Evolutionary conservation across 2,113 vertebrate species (phyloP).

Genomic region (Poeciliopsis occidentalis): DNA sequence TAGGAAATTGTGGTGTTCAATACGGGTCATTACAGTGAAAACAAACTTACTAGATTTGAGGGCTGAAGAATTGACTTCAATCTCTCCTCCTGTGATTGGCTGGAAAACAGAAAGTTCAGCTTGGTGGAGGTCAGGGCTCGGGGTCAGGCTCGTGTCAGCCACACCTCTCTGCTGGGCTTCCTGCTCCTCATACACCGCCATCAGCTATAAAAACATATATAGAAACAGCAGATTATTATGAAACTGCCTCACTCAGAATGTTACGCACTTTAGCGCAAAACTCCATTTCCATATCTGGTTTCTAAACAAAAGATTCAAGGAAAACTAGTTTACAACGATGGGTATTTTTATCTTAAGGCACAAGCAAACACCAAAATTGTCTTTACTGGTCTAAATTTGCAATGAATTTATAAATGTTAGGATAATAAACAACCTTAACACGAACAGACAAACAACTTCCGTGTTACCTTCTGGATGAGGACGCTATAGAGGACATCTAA

Average conservation of each 20-base stretch:
- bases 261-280: not conserved
- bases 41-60: slow-evolving; percentile 87
- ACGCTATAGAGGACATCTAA: slow-evolving; percentile 78
- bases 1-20: not conserved
- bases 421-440: no score
- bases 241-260: not conserved
- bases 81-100: slow-evolving; percentile 90
- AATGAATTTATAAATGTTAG: not conserved
- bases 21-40: not conserved
- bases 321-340: not conserved
- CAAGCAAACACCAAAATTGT: not conserved
- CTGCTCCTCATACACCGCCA: slow-evolving; percentile 95
- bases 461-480: slow-evolving; percentile 79
- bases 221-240: slow-evolving; percentile 6
- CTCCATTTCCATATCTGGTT: not conserved
- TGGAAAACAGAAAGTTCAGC: slow-evolving; percentile 89
- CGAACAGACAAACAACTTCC: not conserved
- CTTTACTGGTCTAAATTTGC: not conserved
- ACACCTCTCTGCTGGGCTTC: slow-evolving; percentile 83
- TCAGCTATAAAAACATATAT: slow-evolving; percentile 80
- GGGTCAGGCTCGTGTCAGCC: slow-evolving; percentile 63
- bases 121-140: slow-evolving; percentile 88
- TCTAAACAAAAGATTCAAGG: not conserved
- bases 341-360: not conserved
- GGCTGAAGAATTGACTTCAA: slow-evolving; percentile 93